phyloP scores from a whole-genome alignment of 2,113 vertebrate genomes.

The Cairina moschata region DNA sequence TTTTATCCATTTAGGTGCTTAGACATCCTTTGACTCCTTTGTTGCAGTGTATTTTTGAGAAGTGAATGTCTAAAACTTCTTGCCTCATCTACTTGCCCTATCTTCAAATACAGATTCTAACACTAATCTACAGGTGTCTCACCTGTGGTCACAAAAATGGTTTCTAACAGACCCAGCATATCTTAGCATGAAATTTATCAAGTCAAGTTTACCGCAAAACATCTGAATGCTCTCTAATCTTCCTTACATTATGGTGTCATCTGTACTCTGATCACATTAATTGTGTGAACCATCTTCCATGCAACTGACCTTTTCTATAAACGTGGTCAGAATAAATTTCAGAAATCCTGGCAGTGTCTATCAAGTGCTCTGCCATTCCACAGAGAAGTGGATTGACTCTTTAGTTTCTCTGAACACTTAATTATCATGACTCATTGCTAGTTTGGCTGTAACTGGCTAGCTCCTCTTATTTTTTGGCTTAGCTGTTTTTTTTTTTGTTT shows the following conservation, averaged over 20 bases:
- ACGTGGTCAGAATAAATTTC: not conserved
- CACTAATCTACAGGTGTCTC: not conserved
- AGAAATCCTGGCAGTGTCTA: not conserved
- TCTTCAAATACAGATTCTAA: not conserved
- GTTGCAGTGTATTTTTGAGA: not conserved
- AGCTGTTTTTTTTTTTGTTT: not conserved
- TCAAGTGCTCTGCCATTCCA: not conserved
- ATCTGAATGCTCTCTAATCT: not conserved
- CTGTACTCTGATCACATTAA: not conserved
- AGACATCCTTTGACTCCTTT: not conserved
- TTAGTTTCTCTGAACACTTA: not conserved
- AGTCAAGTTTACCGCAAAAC: not conserved
- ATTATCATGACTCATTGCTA: not conserved
- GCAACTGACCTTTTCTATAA: not conserved
- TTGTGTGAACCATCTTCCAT: not conserved
- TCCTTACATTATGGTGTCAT: not conserved
- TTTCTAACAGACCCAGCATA: not conserved
- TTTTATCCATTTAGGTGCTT: not conserved
- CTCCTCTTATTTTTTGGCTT: not conserved
- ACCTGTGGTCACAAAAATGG: not conserved
- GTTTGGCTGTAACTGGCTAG: not conserved
- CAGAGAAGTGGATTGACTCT: not conserved
- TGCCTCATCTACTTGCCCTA: not conserved
- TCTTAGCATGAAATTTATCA: not conserved
- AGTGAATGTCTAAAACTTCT: not conserved